Base-by-base conservation (phyloP, 2,888 invertebrate species). In the Leucania comma region DNA sequence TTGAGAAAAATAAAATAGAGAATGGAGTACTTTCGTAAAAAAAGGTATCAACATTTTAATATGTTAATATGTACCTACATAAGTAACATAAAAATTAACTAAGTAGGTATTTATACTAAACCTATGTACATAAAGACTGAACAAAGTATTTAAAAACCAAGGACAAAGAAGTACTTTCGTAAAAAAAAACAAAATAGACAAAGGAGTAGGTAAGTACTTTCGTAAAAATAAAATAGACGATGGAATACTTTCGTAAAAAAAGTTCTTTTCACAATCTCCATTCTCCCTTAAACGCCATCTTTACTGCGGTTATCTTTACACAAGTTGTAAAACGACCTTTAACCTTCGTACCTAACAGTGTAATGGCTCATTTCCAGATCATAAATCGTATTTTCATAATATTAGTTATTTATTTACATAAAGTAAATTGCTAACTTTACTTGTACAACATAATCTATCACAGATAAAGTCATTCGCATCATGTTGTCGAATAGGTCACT, bases 401-500 rank as follows among this genome's bases (percentile, higher is more conserved):
- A 69, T 26, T 38, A 38, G 14, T 51, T 32, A 66, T 63, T 38
- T 54, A 67, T 67, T 72, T 50, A 51, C 26, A 24, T 61, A n/a
- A 46, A 54, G 29, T 54, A 54, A 10, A 70, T 42, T 65, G 80
- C 80, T 76, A 66, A 29, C 71, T 67, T 63, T 78, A 81, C 81
- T 72, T 51, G 35, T 24, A 14, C 5, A 63, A 17, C 42, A 35
- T 60, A 53, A 76, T 53, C 57, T 67, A 29, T 12, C 12, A 22
- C 22, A 46, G 77, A 76, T 80, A 80, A 67, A 22, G 29, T 63
- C 67, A 38, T 67, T 24, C 32, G 10, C n/a, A 32, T 59, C 48
- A 12, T 51, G 53, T 22, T 38, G 56, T 51, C 38, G 53, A 2
- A 60, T 64, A 51, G 71, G 60, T 57, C 53, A n/a, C 50, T 20